phyloP scores from a whole-genome alignment of 2,797 vertebrate species.

The Epinephelus malabaricus region DNA sequence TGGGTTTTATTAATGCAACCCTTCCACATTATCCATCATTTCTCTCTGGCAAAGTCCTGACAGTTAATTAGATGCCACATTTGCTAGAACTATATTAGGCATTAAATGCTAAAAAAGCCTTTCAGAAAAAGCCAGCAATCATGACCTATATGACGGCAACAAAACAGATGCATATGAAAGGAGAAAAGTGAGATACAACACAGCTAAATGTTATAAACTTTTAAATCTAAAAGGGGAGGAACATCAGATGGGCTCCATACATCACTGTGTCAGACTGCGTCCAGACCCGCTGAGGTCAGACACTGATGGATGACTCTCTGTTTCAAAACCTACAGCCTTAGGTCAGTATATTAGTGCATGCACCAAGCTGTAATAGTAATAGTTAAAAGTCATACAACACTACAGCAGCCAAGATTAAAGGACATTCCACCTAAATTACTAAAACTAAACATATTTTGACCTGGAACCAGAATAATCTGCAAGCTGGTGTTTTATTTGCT shows the following conservation, averaged over 20 bases:
- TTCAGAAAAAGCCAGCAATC: conserved; percentile 43
- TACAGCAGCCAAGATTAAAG: not conserved
- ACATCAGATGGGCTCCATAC: conserved; percentile 42
- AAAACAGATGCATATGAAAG: conserved; percentile 33
- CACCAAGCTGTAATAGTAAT: not conserved
- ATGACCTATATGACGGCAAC: conserved; percentile 18
- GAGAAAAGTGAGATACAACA: conserved; percentile 31
- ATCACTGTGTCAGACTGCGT: conserved; percentile 56
- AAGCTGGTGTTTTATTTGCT: too few relatives aligned
- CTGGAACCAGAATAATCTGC: too few relatives aligned
- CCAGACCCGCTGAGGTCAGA: conserved; percentile 59
- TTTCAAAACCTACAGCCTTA: conserved; percentile 48
- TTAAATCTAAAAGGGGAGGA: conserved; percentile 49
- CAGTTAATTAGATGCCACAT: conserved; percentile 92
- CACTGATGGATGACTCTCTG: conserved; percentile 58
- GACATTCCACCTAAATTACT: not conserved
- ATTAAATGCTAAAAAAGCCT: conserved; percentile 73
- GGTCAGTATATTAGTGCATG: conserved; percentile 12
- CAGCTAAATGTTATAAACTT: conserved; percentile 52
- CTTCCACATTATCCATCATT: conserved; percentile 89
- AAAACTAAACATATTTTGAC: too few relatives aligned
- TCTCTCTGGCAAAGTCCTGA: conserved; percentile 87
- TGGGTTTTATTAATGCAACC: conserved; percentile 86
- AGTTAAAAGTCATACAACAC: not conserved
- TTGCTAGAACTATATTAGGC: conserved; percentile 87